Base-by-base conservation (phyloP, 2,888 invertebrate species). In the Silvanus unidentatus region DNA sequence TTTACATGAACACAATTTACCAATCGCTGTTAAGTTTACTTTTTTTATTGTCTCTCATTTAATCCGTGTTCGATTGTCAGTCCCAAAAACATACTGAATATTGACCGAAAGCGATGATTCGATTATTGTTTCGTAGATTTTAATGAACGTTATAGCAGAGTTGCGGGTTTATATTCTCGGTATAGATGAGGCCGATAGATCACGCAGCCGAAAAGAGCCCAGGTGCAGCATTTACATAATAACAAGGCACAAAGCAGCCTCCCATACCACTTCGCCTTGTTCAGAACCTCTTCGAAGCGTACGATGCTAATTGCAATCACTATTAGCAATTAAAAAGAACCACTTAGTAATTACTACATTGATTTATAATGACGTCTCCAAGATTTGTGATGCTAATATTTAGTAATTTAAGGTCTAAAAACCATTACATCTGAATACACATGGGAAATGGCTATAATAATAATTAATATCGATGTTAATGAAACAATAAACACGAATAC, bases 291-390 rank as follows among this genome's bases (percentile, higher is more conserved):
- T 48, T 36, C 48, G 44, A 46, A 50, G 42, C 43, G 47, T 48
- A 52, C 55, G 52, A 56, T 57, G 50, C 58, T 64, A 63, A 64
- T 63, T 62, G 61, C 62, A 57, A 63, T 65, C 60, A 62, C 63
- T 60, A 65, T 65, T 64, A 60, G 60, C 63, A 63, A 64, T 65
- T 65, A 64, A 64, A 64, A 64, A 64, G 58, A 63, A 62, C 60
- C 62, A 62, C 59, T 62, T 60, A 56, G 63, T 60, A 62, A 64
- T 65, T 64, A 63, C 55, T 53, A 57, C 59, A 57, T 60, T 63
- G 61, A 63, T 64, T 63, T 63, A 64, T 55, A 37, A 37, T 16
- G 37, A 37, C 37, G 14, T 12, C 3, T 6, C 16, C n/a, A 37
- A 37, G 37, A 37, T 37, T 37, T 37, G 37, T 37, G 37, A 16